Base-by-base conservation (phyloP, 2,113 vertebrate species). In the Callithrix jacchus region DNA sequence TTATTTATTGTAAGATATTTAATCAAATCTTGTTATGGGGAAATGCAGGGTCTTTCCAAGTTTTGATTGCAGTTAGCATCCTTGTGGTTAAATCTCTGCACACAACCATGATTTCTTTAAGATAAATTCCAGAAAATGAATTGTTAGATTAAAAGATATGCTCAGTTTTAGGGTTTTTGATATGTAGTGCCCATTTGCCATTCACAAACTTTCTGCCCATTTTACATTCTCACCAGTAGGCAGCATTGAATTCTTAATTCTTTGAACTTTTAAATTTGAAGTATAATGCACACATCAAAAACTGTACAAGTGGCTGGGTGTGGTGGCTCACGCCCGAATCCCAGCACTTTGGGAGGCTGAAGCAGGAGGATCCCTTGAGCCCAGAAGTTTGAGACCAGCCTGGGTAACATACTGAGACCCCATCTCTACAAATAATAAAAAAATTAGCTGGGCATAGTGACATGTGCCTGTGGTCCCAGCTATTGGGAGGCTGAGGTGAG, bases 41-140 rank as follows among this genome's bases (percentile, higher is more conserved):
- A 87, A 96, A 84, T 93, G 79, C 35, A 74, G 87, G 74, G 80
- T 73, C 87, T 96, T 96, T 87, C 94, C 93, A 93, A n/a, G 40
- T 94, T 64, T 80, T 92, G 35, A 35, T 12, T 40, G 5, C 5
- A 40, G 2, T 91, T 80, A 73, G 0, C 47, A 76, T 54, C 84
- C 64, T 58, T 96, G 49, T 85, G n/a, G 58, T 92, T 70, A 94
- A 71, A n/a, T 71, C 52, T 87, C 87, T 88, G 49, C 11, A 82
- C 58, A 47, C 32, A 80, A 49, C 23, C 37, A 25, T 40, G 30
- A 35, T 73, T 87, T 95, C 54, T 7, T 76, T 93, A n/a, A 66
- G 27, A 32, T 35, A 89, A 70, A 56, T 66, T 83, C 27, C 8
- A 70, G 64, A 89, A 84, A 94, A 76, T 1, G 18, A 96, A 49